A percentile compares a stretch with the other conserved stretches of the same genome.
Evolutionary conservation across 1,140 invertebrate genomes (phyloP).

Genomic region (Portunus trituberculatus): DNA sequence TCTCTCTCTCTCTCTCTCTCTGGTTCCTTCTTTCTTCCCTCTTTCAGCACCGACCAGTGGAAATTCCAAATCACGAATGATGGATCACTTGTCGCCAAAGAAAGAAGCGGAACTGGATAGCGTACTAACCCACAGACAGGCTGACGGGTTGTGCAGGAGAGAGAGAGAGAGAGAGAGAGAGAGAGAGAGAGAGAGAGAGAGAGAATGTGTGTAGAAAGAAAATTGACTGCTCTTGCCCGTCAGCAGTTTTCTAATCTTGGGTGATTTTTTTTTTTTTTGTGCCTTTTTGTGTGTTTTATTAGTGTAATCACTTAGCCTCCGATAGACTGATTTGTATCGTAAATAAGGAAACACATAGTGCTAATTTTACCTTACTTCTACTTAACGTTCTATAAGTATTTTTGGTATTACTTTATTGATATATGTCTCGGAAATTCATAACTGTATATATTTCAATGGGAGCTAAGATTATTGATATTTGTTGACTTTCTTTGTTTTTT

Average conservation of each 20-base stretch:
- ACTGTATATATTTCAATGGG: no score
- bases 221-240: no score
- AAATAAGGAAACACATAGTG: no score
- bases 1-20: neutral
- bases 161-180: conserved; percentile 20
- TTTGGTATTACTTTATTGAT: no score
- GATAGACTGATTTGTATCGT: no score
- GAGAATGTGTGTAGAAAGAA: no score
- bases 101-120: conserved; percentile 3
- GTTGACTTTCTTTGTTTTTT: no score
- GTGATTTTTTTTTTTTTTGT: neutral
- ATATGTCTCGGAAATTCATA: no score
- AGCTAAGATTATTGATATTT: no score
- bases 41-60: neutral
- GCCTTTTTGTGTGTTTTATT: neutral
- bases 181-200: neutral
- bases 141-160: neutral
- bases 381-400: no score
- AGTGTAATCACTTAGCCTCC: no score
- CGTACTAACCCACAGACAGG: neutral
- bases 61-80: neutral
- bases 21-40: neutral
- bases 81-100: neutral
- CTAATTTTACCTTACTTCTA: no score
- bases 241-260: neutral